Conservation (phyloP, 2,113 vertebrate genomes). For the Muscicapa adusta region DNA sequence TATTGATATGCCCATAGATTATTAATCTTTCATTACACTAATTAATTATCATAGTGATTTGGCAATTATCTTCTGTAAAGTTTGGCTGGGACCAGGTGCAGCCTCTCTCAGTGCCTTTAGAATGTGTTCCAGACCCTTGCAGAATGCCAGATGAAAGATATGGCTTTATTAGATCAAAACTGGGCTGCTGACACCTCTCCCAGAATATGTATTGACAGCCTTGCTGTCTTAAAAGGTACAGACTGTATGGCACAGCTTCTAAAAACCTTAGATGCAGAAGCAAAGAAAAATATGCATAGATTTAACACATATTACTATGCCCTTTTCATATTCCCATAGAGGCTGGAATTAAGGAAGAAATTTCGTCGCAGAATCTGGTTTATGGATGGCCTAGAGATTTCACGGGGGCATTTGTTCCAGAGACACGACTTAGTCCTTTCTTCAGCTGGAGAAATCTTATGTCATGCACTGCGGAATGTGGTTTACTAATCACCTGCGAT, state of each 20-base stretch:
- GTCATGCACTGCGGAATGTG: not conserved
- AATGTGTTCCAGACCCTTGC: not conserved
- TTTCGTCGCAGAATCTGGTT: slow-evolving; percentile 22
- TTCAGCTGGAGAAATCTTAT: not conserved
- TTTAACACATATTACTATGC: not conserved
- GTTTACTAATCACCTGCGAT: slow-evolving; percentile 25
- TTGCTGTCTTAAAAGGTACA: not conserved
- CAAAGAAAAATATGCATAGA: not conserved
- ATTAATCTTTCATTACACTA: slow-evolving; percentile 39
- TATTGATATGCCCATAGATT: slow-evolving; percentile 20
- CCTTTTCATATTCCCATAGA: not conserved
- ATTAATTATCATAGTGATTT: slow-evolving; percentile 31
- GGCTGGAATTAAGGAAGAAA: slow-evolving; percentile 10
- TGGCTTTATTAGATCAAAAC: not conserved
- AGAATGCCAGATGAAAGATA: not conserved
- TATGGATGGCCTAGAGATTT: slow-evolving; percentile 18
- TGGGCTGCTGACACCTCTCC: not conserved
- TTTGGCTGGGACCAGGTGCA: not conserved
- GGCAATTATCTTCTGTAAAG: not conserved
- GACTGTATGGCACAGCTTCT: not conserved
- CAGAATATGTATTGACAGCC: not conserved
- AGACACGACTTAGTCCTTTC: not conserved
- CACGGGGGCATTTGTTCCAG: slow-evolving; percentile 25
- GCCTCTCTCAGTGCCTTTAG: not conserved
- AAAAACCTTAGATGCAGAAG: not conserved